Conservation (phyloP, 2,888 invertebrate genomes). For the Drosophila diplacantha region DNA sequence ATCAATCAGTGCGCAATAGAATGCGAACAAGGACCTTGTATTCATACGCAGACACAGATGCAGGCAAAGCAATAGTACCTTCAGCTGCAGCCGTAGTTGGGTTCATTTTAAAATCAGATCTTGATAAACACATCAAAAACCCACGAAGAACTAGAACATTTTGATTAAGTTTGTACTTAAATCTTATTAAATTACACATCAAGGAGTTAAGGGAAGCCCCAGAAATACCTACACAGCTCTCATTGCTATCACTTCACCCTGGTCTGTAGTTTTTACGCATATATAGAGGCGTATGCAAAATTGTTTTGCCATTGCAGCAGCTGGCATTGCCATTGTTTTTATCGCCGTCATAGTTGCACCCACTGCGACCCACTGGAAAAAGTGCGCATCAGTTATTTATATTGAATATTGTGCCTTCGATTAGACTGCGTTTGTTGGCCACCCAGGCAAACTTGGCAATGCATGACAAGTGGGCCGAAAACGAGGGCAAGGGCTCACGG, state of each 20-base stretch:
- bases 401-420: constrained; percentile 67
- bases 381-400: constrained; percentile 64
- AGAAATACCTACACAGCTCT: background rate
- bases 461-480: constrained; percentile 36
- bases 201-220: background rate
- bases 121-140: too few relatives aligned
- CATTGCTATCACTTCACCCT: background rate
- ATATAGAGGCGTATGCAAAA: constrained; percentile 31
- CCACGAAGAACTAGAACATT: too few relatives aligned
- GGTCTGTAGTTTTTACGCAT: background rate
- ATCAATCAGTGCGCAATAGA: constrained; percentile 53
- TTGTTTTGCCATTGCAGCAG: constrained; percentile 39
- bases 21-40: constrained; percentile 28
- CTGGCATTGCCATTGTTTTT: constrained; percentile 35
- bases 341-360: constrained; percentile 14
- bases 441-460: constrained; percentile 41
- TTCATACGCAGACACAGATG: constrained; percentile 10
- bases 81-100: background rate
- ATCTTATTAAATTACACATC: too few relatives aligned
- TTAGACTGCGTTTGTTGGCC: constrained; percentile 54
- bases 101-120: background rate
- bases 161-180: background rate
- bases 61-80: background rate
- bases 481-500: constrained; percentile 19
- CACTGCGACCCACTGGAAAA: constrained; percentile 9